Evolutionary conservation across 2,888 invertebrate genomes (phyloP).

Genomic region (Patella caerulea): DNA sequence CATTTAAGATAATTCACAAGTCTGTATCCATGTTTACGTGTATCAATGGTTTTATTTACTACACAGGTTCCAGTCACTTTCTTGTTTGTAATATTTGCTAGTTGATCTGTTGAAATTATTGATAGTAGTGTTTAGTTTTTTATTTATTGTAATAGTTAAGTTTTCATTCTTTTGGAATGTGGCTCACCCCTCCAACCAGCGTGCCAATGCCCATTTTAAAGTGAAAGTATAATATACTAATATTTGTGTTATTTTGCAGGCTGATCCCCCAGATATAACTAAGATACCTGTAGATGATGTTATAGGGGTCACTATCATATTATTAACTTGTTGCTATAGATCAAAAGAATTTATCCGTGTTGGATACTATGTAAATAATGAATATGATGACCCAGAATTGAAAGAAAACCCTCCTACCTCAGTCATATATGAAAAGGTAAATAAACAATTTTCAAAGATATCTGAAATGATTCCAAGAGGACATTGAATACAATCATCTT

Average conservation of each 20-base stretch:
- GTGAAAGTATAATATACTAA: too few relatives aligned
- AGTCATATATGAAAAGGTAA: slow-evolving; percentile 93
- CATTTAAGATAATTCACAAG: background rate
- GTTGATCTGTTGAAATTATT: too few relatives aligned
- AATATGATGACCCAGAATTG: slow-evolving; percentile 92
- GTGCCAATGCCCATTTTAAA: too few relatives aligned
- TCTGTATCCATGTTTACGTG: too few relatives aligned
- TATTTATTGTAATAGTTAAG: too few relatives aligned
- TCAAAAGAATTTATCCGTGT: slow-evolving; percentile 94
- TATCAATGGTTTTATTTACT: too few relatives aligned
- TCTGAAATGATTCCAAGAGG: background rate
- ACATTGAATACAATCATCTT: too few relatives aligned
- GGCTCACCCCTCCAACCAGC: too few relatives aligned
- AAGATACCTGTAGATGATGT: slow-evolving; percentile 97
- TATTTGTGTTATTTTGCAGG: slow-evolving; percentile 74
- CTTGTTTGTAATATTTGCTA: too few relatives aligned
- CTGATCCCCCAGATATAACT: slow-evolving; percentile 93
- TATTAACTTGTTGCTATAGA: slow-evolving; percentile 93
- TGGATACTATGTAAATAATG: slow-evolving; percentile 98
- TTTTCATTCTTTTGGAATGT: too few relatives aligned
- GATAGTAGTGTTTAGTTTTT: too few relatives aligned
- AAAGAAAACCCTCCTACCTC: slow-evolving; percentile 93
- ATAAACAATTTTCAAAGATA: slow-evolving; percentile 11
- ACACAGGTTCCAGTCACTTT: too few relatives aligned
- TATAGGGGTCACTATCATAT: slow-evolving; percentile 96